Evolutionary conservation across 2,113 vertebrate genomes (phyloP).

Genomic region (Willisornis vidua): DNA sequence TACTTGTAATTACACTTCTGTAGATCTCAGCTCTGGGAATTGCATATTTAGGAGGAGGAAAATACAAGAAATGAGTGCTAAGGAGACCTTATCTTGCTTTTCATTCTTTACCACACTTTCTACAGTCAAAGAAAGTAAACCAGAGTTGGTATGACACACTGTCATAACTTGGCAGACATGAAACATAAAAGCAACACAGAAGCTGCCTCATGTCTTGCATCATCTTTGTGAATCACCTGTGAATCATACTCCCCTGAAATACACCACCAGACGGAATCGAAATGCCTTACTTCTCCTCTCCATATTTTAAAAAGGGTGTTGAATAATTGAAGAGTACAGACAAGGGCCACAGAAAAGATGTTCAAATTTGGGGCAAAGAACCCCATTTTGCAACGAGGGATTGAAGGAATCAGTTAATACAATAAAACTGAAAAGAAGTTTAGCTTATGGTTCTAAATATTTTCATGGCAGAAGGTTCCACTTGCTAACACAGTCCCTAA

Average conservation of each 20-base stretch:
- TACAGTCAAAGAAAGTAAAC: slow-evolving; percentile 22
- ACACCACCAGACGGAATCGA: not conserved
- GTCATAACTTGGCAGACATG: slow-evolving; percentile 21
- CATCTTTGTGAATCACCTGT: slow-evolving; percentile 53
- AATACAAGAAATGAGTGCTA: not conserved
- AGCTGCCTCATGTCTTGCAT: slow-evolving; percentile 30
- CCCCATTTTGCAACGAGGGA: not conserved
- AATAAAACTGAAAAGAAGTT: not conserved
- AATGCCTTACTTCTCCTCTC: not conserved
- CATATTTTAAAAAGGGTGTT: not conserved
- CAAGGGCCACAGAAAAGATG: not conserved
- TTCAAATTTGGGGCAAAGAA: not conserved
- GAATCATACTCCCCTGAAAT: slow-evolving; percentile 41
- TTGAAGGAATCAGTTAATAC: not conserved
- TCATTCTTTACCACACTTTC: slow-evolving; percentile 14
- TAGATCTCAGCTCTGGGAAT: not conserved
- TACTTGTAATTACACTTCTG: not conserved
- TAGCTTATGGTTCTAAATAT: not conserved
- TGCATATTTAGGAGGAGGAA: not conserved
- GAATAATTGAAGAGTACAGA: slow-evolving; percentile 15
- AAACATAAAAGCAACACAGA: slow-evolving; percentile 37
- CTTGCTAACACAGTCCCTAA: not conserved
- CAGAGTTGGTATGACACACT: not conserved
- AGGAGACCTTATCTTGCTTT: not conserved
- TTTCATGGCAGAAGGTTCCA: not conserved